Conservation (phyloP, 2,113 vertebrate species). For the Thalassarche chlororhynchos region DNA sequence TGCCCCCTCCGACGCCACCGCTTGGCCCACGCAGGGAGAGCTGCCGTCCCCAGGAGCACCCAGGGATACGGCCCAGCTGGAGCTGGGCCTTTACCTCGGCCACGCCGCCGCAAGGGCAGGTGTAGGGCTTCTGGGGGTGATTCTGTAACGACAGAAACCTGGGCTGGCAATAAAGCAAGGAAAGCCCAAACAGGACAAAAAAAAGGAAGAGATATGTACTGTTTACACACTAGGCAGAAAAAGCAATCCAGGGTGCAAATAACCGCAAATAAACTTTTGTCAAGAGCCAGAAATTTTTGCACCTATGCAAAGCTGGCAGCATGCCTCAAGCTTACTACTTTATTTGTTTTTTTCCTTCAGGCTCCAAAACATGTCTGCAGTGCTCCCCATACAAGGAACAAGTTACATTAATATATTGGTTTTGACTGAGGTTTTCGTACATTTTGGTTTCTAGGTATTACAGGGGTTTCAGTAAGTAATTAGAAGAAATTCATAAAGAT, state of each 20-base stretch:
- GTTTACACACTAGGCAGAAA: background rate
- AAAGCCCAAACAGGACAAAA: background rate
- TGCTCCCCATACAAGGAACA: background rate
- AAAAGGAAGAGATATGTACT: rapidly evolving
- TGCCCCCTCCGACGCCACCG: rapidly evolving
- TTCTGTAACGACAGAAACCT: background rate
- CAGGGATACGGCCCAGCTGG: rapidly evolving
- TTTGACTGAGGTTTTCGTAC: background rate
- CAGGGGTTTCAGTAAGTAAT: background rate
- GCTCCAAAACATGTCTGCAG: background rate
- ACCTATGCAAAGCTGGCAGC: background rate
- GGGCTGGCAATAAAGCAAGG: background rate
- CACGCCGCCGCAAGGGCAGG: rapidly evolving
- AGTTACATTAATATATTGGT: background rate
- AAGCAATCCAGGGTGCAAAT: background rate
- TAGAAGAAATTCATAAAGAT: slow-evolving; percentile 1
- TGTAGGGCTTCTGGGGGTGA: background rate
- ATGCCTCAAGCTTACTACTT: background rate
- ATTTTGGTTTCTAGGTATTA: background rate
- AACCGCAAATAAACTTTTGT: slow-evolving; percentile 22
- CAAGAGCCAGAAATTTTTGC: background rate
- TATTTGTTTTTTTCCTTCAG: background rate
- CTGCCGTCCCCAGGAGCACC: background rate
- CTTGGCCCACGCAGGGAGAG: rapidly evolving
- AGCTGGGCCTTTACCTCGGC: rapidly evolving